A percentile compares a stretch with the other conserved stretches of the same genome.
phyloP scores from a whole-genome alignment of 2,113 vertebrate genomes.

The Osmerus mordax region DNA sequence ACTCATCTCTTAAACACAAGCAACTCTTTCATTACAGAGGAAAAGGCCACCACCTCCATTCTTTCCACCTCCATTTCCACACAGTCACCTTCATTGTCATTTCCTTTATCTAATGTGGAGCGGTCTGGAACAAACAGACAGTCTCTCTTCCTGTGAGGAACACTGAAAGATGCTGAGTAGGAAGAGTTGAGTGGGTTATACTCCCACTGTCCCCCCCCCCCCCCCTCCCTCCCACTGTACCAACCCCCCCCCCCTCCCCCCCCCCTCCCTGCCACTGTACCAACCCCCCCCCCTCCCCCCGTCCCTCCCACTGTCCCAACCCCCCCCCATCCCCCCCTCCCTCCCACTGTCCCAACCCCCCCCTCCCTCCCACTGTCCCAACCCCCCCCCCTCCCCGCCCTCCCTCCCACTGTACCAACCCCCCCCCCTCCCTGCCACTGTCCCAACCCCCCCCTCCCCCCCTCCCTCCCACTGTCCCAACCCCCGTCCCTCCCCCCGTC shows the following conservation, averaged over 20 bases:
- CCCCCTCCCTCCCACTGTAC: too few species aligned
- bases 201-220: conserved; percentile 47
- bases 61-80: background rate
- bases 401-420: too few species aligned
- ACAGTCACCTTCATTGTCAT: conserved; percentile 36
- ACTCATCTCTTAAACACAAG: too few species aligned
- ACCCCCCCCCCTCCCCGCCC: too few species aligned
- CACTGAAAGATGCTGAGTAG: conserved; percentile 37
- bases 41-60: conserved; percentile 20
- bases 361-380: conserved; percentile 55
- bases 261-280: conserved; percentile 53
- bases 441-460: conserved; percentile 24
- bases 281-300: conserved; percentile 74
- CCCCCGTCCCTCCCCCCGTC: conserved; percentile 72
- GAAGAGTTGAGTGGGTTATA: conserved; percentile 46
- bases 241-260: conserved; percentile 56
- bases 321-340: conserved; percentile 55
- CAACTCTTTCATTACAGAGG: conserved; percentile 27
- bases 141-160: conserved; percentile 32
- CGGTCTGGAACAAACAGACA: conserved; percentile 37
- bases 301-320: background rate
- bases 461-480: too few species aligned
- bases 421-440: conserved; percentile 71
- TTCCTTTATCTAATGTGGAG: conserved; percentile 50
- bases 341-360: conserved; percentile 65